Percentiles rank a stretch among this genome's conserved stretches.
phyloP scores from a whole-genome alignment of 2,888 invertebrate species.

The Sinohyriopsis cumingii region DNA sequence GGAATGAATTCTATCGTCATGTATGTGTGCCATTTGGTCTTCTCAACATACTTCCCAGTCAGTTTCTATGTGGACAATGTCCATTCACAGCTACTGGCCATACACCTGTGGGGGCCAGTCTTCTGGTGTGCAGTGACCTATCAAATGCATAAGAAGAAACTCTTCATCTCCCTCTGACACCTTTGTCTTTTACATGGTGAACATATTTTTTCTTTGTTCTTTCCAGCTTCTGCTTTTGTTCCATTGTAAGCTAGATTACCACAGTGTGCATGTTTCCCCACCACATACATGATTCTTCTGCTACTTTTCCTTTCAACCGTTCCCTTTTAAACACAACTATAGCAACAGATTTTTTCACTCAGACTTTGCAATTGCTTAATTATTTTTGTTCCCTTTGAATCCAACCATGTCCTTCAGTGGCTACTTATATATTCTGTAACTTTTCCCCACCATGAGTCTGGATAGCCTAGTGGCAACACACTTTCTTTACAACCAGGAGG shows the following conservation, averaged over 20 bases:
- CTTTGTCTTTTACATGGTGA: neutral
- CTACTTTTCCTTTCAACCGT: too few relatives aligned
- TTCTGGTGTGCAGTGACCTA: slow-evolving; percentile 86
- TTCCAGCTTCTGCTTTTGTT: too few relatives aligned
- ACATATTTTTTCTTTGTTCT: too few relatives aligned
- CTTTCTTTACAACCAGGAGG: neutral
- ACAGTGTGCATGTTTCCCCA: neutral
- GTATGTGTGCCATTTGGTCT: slow-evolving; percentile 88
- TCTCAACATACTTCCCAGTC: slow-evolving; percentile 81
- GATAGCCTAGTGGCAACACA: neutral
- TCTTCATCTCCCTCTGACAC: slow-evolving; percentile 80
- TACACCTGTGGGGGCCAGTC: slow-evolving; percentile 82
- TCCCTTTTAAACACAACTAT: too few relatives aligned
- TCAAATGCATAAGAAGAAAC: slow-evolving; percentile 82
- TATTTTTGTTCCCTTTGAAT: too few relatives aligned
- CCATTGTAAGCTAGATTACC: too few relatives aligned
- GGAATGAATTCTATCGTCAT: slow-evolving; percentile 93
- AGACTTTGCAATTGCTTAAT: too few relatives aligned
- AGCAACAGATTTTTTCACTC: too few relatives aligned
- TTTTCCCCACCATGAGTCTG: neutral
- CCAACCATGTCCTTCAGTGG: neutral
- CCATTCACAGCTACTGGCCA: slow-evolving; percentile 79
- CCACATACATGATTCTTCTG: neutral
- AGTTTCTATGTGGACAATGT: slow-evolving; percentile 37
- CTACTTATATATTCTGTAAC: neutral